phyloP scores from a whole-genome alignment of 2,797 vertebrate species.

The Pseudotriccus pelzelni region DNA sequence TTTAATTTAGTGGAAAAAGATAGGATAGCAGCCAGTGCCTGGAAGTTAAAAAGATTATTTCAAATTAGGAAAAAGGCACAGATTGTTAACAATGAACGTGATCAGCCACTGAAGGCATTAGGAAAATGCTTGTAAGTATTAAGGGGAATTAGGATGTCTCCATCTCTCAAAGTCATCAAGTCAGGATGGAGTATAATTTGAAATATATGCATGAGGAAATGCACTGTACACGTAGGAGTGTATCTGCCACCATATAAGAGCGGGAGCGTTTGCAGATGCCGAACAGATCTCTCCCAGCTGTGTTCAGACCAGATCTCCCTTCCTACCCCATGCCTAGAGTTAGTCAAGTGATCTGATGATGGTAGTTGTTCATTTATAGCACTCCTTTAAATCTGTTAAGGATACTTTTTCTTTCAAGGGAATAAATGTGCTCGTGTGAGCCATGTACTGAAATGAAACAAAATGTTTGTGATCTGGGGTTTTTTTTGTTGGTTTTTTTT shows the following conservation, averaged over 20 bases:
- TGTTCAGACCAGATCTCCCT: background rate
- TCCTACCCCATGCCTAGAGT: background rate
- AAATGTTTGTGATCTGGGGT: background rate
- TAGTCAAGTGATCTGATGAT: background rate
- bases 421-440: background rate
- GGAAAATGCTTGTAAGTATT: background rate
- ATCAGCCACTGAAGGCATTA: background rate
- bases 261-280: background rate
- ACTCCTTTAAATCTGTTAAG: background rate
- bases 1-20: background rate
- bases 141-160: background rate
- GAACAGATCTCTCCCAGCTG: rapidly evolving
- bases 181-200: background rate
- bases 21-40: background rate
- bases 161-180: background rate
- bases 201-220: background rate
- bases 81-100: background rate
- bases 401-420: background rate
- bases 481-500: background rate
- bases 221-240: rapidly evolving
- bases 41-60: constrained; percentile 7
- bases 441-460: background rate
- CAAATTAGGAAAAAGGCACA: background rate
- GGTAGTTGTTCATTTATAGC: background rate
- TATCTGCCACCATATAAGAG: background rate